These are phyloP conservation scores for Ispidina picta DNA, from an alignment of 2,797 vertebrate genomes.

Conservation along the genomic window DNA sequence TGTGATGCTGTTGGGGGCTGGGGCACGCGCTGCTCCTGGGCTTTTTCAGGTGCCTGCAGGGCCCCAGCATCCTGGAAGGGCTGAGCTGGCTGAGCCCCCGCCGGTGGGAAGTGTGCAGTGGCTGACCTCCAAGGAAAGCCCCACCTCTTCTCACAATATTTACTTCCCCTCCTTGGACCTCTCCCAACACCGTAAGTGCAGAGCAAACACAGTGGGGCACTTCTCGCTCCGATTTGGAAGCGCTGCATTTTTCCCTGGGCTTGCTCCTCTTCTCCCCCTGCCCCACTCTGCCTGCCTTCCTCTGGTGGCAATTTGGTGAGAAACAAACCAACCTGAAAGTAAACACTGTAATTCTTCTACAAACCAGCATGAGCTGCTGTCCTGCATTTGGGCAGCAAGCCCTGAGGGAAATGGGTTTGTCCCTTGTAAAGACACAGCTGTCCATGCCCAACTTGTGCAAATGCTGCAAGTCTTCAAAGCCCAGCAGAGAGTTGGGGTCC, in stretches of 20 bases:
- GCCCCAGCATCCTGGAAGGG: constrained; percentile 17
- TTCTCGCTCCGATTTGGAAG: neutral
- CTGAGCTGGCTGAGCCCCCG: neutral
- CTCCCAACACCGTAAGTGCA: neutral
- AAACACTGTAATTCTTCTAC: neutral
- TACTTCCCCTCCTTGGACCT: constrained; percentile 39
- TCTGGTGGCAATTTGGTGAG: neutral
- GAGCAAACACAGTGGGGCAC: constrained; percentile 25
- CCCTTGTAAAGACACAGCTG: neutral
- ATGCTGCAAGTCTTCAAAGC: neutral
- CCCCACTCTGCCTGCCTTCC: neutral
- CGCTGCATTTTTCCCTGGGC: fast-evolving
- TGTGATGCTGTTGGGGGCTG: fast-evolving
- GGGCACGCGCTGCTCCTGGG: neutral
- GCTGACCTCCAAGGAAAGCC: constrained; percentile 30
- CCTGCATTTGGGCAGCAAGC: neutral
- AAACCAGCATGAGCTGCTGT: neutral
- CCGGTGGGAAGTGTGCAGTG: neutral
- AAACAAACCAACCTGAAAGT: neutral
- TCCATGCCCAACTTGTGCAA: neutral
- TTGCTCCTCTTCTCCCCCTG: fast-evolving
- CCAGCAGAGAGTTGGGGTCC: neutral
- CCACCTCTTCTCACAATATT: constrained; percentile 65
- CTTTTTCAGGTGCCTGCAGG: neutral
- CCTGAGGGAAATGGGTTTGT: neutral